Conservation (phyloP, 2,888 invertebrate genomes). For the Agrotis ipsilon region DNA sequence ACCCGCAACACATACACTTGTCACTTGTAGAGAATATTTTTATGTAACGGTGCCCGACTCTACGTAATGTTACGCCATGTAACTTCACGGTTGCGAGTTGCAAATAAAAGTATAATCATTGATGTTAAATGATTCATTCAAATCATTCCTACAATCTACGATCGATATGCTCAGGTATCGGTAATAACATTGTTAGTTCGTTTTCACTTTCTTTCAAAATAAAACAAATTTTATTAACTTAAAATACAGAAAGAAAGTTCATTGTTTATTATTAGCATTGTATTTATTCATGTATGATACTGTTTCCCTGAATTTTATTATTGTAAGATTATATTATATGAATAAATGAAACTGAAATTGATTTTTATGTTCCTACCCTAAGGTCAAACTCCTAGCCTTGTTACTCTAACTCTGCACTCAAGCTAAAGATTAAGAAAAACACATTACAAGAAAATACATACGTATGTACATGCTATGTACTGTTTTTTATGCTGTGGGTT, state of each 20-base stretch:
- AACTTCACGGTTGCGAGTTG: slow-evolving; percentile 72
- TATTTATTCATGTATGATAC: slow-evolving; percentile 91
- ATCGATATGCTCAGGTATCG: slow-evolving; percentile 68
- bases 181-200: slow-evolving; percentile 75
- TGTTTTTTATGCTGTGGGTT: too few relatives aligned
- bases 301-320: slow-evolving; percentile 90
- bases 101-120: slow-evolving; percentile 73
- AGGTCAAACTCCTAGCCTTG: too few relatives aligned
- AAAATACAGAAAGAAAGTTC: slow-evolving; percentile 81
- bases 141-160: slow-evolving; percentile 85
- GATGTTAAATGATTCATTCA: slow-evolving; percentile 81
- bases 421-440: too few relatives aligned
- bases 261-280: slow-evolving; percentile 89
- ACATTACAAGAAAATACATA: too few relatives aligned
- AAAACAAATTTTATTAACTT: slow-evolving; percentile 79
- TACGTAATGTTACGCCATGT: slow-evolving; percentile 71
- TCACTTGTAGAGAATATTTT: slow-evolving; percentile 68
- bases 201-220: slow-evolving; percentile 78
- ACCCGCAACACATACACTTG: slow-evolving; percentile 39
- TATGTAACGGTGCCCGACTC: slow-evolving; percentile 57
- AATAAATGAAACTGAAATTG: slow-evolving; percentile 78
- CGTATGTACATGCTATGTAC: too few relatives aligned
- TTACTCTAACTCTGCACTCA: too few relatives aligned
- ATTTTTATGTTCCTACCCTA: slow-evolving; percentile 49
- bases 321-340: slow-evolving; percentile 89